Evolutionary conservation across 2,113 vertebrate genomes (phyloP).

Genomic region (Phyllostomus discolor): DNA sequence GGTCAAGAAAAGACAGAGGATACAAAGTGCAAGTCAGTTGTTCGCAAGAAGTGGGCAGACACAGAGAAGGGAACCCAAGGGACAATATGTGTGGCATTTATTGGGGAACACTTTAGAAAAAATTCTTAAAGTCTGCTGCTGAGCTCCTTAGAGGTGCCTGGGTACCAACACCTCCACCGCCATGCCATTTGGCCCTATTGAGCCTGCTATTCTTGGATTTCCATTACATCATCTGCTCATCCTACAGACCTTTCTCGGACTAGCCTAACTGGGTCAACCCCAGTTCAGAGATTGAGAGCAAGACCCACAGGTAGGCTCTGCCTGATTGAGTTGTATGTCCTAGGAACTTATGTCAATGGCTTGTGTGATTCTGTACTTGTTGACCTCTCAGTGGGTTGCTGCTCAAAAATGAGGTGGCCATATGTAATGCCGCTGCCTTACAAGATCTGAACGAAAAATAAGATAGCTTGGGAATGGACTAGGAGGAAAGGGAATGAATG

Average conservation of each 20-base stretch:
- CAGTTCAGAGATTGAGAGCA: not conserved
- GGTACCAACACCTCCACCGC: not conserved
- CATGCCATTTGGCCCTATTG: not conserved
- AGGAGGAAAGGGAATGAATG: not conserved
- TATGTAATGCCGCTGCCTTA: not conserved
- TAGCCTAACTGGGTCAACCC: not conserved
- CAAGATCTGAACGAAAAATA: not conserved
- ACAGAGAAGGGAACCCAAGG: not conserved
- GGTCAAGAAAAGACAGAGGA: not conserved
- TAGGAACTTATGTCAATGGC: not conserved
- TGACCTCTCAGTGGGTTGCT: not conserved
- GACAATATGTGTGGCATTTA: not conserved
- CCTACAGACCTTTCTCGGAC: not conserved
- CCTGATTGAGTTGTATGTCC: not conserved
- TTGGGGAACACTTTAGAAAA: not conserved
- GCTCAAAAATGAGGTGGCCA: not conserved
- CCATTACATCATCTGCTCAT: not conserved
- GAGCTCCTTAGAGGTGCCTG: not conserved
- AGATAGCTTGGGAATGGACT: not conserved
- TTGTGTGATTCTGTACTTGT: not conserved
- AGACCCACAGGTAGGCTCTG: not conserved
- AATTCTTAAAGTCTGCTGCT: not conserved
- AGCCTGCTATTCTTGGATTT: not conserved
- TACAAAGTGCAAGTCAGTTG: not conserved
- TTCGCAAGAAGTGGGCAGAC: not conserved